Percentiles rank a stretch among this genome's conserved stretches.
These are phyloP conservation scores for Dynastes tityus DNA, from an alignment of 2,888 invertebrate species.

Conservation along the genomic window DNA sequence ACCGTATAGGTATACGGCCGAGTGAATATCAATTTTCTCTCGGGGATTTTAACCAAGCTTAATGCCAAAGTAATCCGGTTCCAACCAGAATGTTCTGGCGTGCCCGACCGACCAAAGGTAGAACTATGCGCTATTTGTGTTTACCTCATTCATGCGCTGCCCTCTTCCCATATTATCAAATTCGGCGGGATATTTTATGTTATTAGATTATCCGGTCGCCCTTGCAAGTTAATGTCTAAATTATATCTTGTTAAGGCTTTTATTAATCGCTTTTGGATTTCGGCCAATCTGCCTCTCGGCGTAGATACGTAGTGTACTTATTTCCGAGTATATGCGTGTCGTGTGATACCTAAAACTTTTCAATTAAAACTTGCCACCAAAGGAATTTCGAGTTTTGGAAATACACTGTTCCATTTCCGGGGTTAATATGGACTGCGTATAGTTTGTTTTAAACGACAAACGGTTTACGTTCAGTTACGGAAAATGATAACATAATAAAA, in stretches of 20 bases:
- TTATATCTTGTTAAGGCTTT: constrained; percentile 38
- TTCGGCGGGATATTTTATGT: constrained; percentile 39
- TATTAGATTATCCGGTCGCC: constrained; percentile 42
- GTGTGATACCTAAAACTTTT: constrained; percentile 13
- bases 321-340: neutral
- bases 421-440: neutral
- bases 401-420: no score
- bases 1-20: neutral
- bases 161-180: constrained; percentile 28
- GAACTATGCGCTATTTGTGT: constrained; percentile 27
- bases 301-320: constrained; percentile 1
- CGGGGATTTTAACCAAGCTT: constrained; percentile 11
- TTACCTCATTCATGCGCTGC: constrained; percentile 28
- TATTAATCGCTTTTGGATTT: constrained; percentile 41
- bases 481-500: no score
- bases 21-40: constrained; percentile 26
- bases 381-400: no score
- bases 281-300: constrained; percentile 4
- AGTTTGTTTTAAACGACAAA: neutral
- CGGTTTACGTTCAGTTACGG: no score
- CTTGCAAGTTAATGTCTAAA: constrained; percentile 38
- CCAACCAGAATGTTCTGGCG: neutral
- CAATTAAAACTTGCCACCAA: constrained; percentile 32
- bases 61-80: constrained; percentile 8
- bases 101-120: constrained; percentile 13